Conservation (phyloP, 2,888 invertebrate genomes). For the Pyrgus malvae region DNA sequence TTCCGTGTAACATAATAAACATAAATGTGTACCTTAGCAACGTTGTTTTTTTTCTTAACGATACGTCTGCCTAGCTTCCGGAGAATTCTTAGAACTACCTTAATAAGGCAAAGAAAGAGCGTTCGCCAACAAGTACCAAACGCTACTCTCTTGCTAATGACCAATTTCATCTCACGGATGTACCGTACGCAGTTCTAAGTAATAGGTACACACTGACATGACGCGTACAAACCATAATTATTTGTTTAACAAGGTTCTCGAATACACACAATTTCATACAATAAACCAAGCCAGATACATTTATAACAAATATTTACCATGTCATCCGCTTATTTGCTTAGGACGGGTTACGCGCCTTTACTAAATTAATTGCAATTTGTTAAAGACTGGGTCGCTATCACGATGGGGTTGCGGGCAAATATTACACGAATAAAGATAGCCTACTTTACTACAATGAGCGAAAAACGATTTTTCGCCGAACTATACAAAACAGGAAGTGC, state of each 20-base stretch:
- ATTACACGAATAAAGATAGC: background rate
- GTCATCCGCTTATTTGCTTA: slow-evolving; percentile 50
- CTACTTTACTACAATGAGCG: background rate
- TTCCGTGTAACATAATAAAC: too few relatives aligned
- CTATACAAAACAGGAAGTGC: too few relatives aligned
- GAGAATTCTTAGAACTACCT: background rate
- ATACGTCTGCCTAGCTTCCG: background rate
- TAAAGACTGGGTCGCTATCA: slow-evolving; percentile 42
- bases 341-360: slow-evolving; percentile 48
- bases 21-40: background rate
- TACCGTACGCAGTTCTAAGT: background rate
- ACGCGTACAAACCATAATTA: background rate
- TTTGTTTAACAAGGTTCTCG: background rate
- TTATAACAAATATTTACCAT: slow-evolving; percentile 16
- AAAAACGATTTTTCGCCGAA: too few relatives aligned
- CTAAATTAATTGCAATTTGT: slow-evolving; percentile 53
- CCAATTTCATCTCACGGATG: slow-evolving; percentile 7
- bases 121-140: background rate
- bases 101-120: background rate
- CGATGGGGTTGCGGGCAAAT: slow-evolving; percentile 33
- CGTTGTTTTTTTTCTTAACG: background rate
- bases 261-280: background rate
- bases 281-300: slow-evolving; percentile 7
- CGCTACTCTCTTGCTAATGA: slow-evolving; percentile 7
- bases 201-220: background rate